Base-by-base conservation (phyloP, 2,888 invertebrate genomes). In the Diarsia mendica region DNA sequence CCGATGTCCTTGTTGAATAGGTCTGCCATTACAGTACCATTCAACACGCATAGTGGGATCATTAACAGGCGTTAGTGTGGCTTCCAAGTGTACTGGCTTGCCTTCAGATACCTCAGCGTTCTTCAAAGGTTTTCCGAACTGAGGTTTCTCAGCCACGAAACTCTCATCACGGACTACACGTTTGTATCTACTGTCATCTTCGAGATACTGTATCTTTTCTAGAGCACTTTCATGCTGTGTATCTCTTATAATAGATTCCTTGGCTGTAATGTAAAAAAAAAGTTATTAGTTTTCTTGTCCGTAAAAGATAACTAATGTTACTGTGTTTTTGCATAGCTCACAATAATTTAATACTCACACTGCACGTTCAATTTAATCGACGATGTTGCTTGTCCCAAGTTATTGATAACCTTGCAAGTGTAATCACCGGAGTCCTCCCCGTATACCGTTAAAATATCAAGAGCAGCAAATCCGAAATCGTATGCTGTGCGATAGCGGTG, bases 11-110 rank as follows among this genome's bases (percentile, higher is more conserved):
- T 98, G 98, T 90, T 98, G 98, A 89, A 99, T 97, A 4, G 99
- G 99, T 89, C 98, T 97, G 71, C 99, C 99, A 95, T 99, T 99
- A 93, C 99, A 98, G 96, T 97, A 99, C 99, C 99, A 99, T 96
- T 99, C 99, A 15, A 99, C 99, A 86, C 98, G 98, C 99, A 99
- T 99, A 13, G 99, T 99, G 8, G 99, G 99, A 94, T 99, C 99
- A 90, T 99, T 99, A 55, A 99, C 98, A 0, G 99, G 99, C 0
- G 99, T 99, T 51, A 99, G 96, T 9, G 99, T 99, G 0, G 99
- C 99, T 95, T 99, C 99, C 88, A 99, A 96, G 93, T 99, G 99
- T 75, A 99, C 98, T 72, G 98, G 98, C 79, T 97, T 97, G 39
- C 99, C 99, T 96, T 99, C 99, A 18, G 98, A 97, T 23, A 98